These are phyloP conservation scores for Macrotrachela quadricornifera DNA, from an alignment of 1,140 invertebrate species.

Conservation along the genomic window DNA sequence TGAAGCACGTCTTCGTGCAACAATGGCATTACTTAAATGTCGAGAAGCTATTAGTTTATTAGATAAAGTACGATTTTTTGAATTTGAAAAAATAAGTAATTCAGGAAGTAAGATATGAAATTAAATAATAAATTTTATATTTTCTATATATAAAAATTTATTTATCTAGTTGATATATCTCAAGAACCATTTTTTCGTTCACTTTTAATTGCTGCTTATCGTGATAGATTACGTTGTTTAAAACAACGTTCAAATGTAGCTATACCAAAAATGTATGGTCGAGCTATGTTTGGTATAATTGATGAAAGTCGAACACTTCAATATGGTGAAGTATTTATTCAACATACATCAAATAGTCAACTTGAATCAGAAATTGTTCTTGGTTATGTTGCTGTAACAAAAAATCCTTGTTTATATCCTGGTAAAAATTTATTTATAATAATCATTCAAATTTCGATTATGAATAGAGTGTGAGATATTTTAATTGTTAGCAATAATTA, in stretches of 20 bases:
- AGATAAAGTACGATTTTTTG: background rate
- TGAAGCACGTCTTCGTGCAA: background rate
- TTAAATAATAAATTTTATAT: too few species aligned
- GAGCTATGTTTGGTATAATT: background rate
- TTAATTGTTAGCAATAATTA: too few species aligned
- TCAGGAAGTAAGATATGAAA: background rate
- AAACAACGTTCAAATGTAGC: background rate
- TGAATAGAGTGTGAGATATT: too few species aligned
- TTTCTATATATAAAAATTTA: too few species aligned
- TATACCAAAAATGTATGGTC: background rate
- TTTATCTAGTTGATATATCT: background rate
- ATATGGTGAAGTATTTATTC: constrained; percentile 2
- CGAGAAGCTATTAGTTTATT: too few species aligned
- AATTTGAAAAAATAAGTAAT: background rate
- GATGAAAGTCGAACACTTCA: background rate
- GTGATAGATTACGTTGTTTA: background rate
- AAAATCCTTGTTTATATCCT: constrained; percentile 2
- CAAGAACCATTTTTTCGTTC: background rate
- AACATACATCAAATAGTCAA: background rate
- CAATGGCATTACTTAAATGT: too few species aligned
- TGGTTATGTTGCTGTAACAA: background rate
- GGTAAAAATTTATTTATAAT: too few species aligned
- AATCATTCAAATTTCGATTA: too few species aligned
- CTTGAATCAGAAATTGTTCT: too few species aligned
- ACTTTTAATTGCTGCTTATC: background rate